These are phyloP conservation scores for Merluccius polli DNA, from an alignment of 2,797 vertebrate genomes.

Conservation along the genomic window DNA sequence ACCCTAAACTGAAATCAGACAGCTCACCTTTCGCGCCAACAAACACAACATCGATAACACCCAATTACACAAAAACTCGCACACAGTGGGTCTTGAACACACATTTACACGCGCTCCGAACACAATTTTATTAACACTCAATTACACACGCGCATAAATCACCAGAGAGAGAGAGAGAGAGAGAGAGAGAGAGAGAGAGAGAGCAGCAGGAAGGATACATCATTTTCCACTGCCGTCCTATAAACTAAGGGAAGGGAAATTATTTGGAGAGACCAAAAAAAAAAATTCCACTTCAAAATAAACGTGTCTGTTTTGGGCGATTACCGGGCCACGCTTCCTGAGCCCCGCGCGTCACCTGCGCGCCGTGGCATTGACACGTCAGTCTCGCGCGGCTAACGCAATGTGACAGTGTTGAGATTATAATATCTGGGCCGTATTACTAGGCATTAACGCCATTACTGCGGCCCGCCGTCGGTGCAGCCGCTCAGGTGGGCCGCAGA, in stretches of 20 bases:
- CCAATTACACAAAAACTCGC: conserved; percentile 76
- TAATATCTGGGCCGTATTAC: conserved; percentile 84
- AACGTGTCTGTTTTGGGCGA: conserved; percentile 73
- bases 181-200: conserved; percentile 7
- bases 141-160: conserved; percentile 80
- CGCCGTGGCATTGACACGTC: conserved; percentile 78
- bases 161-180: conserved; percentile 45
- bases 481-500: conserved; percentile 71
- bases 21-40: conserved; percentile 57
- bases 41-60: conserved; percentile 76
- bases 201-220: conserved; percentile 43
- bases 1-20: conserved; percentile 46
- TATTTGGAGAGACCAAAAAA: conserved; percentile 21
- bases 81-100: conserved; percentile 72
- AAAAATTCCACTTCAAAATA: conserved; percentile 67
- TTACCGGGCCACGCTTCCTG: conserved; percentile 74
- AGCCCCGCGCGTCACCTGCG: conserved; percentile 71
- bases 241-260: conserved; percentile 8
- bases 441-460: conserved; percentile 77
- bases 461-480: conserved; percentile 47
- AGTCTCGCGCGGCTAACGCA: conserved; percentile 76
- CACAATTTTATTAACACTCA: conserved; percentile 84
- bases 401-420: conserved; percentile 84
- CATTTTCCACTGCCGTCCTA: conserved; percentile 35
- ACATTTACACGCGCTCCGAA: conserved; percentile 77